Conservation (phyloP, 2,797 vertebrate genomes). For the Sebastes kiyomatsui region DNA sequence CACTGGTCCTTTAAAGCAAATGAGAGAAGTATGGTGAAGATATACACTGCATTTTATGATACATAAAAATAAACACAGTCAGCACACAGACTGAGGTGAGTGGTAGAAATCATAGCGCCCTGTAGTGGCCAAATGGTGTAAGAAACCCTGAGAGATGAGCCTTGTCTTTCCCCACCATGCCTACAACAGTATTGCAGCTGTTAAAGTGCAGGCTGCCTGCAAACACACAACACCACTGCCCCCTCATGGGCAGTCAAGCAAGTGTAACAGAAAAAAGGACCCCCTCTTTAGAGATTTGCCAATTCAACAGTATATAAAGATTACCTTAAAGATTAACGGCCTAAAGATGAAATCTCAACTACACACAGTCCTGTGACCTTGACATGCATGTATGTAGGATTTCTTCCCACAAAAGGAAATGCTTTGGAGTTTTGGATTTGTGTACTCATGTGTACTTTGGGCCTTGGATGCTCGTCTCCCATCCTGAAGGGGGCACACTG, state of each 20-base stretch:
- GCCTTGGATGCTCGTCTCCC: background rate
- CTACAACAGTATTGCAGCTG: conserved; percentile 12
- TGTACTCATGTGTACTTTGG: background rate
- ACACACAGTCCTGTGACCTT: background rate
- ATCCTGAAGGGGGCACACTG: background rate
- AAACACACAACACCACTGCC: conserved; percentile 19
- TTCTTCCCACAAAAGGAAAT: background rate
- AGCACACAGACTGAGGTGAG: background rate
- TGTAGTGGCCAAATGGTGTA: background rate
- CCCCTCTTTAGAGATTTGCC: background rate
- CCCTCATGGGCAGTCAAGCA: conserved; percentile 28
- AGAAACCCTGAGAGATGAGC: background rate
- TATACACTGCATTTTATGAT: background rate
- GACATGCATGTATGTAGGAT: background rate
- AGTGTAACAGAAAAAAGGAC: background rate
- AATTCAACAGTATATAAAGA: background rate
- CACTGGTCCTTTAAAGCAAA: too few species aligned
- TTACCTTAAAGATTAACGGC: too few species aligned
- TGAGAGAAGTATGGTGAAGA: background rate
- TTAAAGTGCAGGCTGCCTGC: background rate
- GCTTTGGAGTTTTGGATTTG: background rate
- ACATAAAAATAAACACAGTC: background rate
- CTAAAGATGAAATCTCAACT: background rate
- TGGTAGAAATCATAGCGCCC: background rate
- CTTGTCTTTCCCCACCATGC: background rate